phyloP scores from a whole-genome alignment of 2,888 invertebrate genomes.

The Drosophila borborema region DNA sequence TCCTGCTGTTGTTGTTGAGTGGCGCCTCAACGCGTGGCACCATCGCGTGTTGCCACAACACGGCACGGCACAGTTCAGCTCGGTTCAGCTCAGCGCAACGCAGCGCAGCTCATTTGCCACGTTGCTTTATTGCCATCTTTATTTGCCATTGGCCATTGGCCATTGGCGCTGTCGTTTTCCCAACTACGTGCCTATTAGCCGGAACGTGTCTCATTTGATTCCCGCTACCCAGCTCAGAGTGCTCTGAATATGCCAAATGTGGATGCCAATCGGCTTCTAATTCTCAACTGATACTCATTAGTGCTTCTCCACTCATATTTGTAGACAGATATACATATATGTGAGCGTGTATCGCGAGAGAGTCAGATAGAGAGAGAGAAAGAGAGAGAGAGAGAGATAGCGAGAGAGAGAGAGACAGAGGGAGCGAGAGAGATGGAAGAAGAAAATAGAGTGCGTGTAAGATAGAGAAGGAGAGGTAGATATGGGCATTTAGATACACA shows the following conservation, averaged over 20 bases:
- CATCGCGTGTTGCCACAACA: slow-evolving; percentile 16
- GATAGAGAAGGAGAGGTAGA: no score
- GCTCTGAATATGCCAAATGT: slow-evolving; percentile 38
- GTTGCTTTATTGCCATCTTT: slow-evolving; percentile 64
- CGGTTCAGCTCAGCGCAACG: slow-evolving; percentile 6
- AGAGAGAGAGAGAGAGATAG: background rate
- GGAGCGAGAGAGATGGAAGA: no score
- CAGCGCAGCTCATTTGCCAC: slow-evolving; percentile 57
- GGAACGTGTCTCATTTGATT: slow-evolving; percentile 67
- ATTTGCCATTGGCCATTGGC: slow-evolving; percentile 56
- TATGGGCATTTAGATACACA: no score
- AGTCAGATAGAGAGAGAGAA: background rate
- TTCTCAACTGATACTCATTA: slow-evolving; percentile 53
- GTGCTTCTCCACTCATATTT: slow-evolving; percentile 1
- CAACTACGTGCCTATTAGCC: slow-evolving; percentile 71
- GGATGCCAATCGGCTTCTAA: slow-evolving; percentile 50
- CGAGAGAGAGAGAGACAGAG: no score
- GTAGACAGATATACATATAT: background rate
- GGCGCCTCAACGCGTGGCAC: slow-evolving; percentile 4
- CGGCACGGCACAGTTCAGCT: background rate
- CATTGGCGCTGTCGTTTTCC: slow-evolving; percentile 48
- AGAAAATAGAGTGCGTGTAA: background rate
- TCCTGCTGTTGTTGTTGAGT: background rate
- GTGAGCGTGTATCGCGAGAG: background rate
- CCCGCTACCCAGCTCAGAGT: slow-evolving; percentile 11